Base-by-base conservation (phyloP, 2,797 vertebrate genomes). In the Corythornis leucogaster region DNA sequence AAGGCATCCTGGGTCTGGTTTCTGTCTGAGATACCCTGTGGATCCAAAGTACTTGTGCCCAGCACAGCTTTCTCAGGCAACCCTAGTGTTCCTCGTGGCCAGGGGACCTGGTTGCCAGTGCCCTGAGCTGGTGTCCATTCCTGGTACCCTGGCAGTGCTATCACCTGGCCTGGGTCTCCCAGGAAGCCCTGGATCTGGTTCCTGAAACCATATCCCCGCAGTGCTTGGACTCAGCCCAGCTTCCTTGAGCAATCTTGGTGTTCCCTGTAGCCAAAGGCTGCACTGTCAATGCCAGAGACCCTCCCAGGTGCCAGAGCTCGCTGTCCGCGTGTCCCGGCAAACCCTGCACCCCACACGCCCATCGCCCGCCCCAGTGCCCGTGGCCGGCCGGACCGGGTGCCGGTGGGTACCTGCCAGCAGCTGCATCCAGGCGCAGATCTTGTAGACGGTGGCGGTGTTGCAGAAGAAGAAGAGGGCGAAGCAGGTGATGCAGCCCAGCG, bases 401-500 rank as follows among this genome's bases (percentile, higher is more conserved):
- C 63, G 42, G 55, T 8, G 50, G 6, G 96, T 98, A 99, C 99
- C 99, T 98, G 99, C 99, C 97, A 99, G 97, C 93, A 99, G 98
- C 98, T 99, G 99, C 99, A 99, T 99, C 99, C 99, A 99, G 96
- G 99, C 99, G 97, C 99, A 99, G 97, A 98, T 99, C 98, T 99
- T 99, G 98, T 99, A 99, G 97, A 99, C 99, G 66, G 99, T 99
- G 97, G 98, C 99, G 67, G 99, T 99, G 98, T 99, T 99, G 98
- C 99, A 99, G 98, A 99, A 99, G 98, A 99, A 99, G 98, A 99
- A 99, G 71, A 99, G 99, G 89, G 98, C 97, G 97, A 99, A 99
- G 98, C 99, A 99, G 92, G 98, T 98, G 97, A 99, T 99, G 98
- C 99, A 99, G 98, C 98, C 98, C 96, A 99, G 98, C 96, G 97